Evolutionary conservation across 64 coral and sea anemone species (phyloP), one percentile per base, ranked within the genome.

Genomic region (Pocillopora damicornis): DNA sequence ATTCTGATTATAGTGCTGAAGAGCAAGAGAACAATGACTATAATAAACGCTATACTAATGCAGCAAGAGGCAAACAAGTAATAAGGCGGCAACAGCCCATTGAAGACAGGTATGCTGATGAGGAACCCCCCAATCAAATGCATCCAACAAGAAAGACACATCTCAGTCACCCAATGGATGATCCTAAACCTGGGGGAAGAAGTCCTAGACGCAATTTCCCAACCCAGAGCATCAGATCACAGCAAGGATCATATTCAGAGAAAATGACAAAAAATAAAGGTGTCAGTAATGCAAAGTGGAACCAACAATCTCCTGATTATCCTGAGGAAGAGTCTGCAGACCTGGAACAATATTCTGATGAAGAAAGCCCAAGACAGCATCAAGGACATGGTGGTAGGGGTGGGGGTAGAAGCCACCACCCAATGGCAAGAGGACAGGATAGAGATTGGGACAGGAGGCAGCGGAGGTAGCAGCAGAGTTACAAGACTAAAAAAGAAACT

Each of bases 211-310:
- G 65, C 57, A 85, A 85, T 58, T 13, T 18, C 3, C 64, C 37
- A 1, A 34, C 63, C 58, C 36, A 73, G 35, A 66, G 51, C 58
- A 60, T 51, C 51, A 85, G 65, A 22, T 85, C 65, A 85, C 63
- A 85, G 64, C 37, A 85, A 85, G 65, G 81, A 5, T 85, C 81
- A 58, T 85, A 85, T 85, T 63, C 81, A 58, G 64, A 85, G 25
- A 73, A 65, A 37, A 58, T 72, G 56, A 71, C 69, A 58, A 71
- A 85, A 37, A 63, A 72, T 2, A 85, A 85, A 58, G 65, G 37
- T 85, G 38, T 0, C 56, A 23, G n/a, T 23, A 71, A 71, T 1
- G n/a, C 67, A n/a, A 67, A 9, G 64, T 67, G 64, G 64, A 67
- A 67, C 64, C 64, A 16, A 18, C 64, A 67, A n/a, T 22, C 64